Percentiles rank a stretch among this genome's conserved stretches.
Conservation (phyloP, 2,888 invertebrate species). For the Proisotoma minuta region DNA sequence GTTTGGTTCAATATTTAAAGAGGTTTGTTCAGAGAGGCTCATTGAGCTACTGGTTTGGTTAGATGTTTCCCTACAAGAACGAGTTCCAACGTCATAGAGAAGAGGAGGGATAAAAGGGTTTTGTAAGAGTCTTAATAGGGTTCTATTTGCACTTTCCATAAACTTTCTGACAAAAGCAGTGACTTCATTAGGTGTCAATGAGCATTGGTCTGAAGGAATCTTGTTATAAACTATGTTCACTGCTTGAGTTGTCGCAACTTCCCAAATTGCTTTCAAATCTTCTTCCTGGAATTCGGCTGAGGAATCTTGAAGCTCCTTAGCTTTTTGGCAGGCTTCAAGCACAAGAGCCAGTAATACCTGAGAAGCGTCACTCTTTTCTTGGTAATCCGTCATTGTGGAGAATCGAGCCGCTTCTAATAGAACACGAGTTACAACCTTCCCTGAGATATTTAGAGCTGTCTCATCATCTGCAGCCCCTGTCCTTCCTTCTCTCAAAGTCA, state of each 20-base stretch:
- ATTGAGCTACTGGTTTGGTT: not conserved
- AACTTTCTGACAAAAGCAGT: conserved; percentile 28
- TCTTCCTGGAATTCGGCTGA: conserved; percentile 10
- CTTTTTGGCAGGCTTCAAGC: conserved; percentile 30
- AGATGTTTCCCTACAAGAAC: conserved; percentile 15
- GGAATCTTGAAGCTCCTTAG: conserved; percentile 14
- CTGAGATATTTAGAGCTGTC: conserved; percentile 14
- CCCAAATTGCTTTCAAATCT: conserved; percentile 27
- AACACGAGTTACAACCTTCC: conserved; percentile 19
- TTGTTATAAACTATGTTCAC: conserved; percentile 21
- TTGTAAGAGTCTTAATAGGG: conserved; percentile 23
- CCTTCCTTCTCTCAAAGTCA: not conserved
- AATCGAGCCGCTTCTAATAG: conserved; percentile 37
- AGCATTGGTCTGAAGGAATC: conserved; percentile 18
- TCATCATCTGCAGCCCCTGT: conserved; percentile 9
- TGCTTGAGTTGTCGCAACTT: conserved; percentile 19
- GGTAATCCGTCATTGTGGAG: conserved; percentile 25
- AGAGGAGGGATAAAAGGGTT: conserved; percentile 28
- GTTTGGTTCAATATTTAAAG: too few relatives aligned
- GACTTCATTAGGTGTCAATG: conserved; percentile 12
- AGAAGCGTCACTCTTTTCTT: conserved; percentile 23
- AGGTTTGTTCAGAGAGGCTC: too few relatives aligned
- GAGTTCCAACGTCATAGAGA: conserved; percentile 18
- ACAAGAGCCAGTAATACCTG: conserved; percentile 37
- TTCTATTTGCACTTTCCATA: conserved; percentile 25